These are phyloP conservation scores for Alosa sapidissima DNA, from an alignment of 2,797 vertebrate genomes.

Conservation along the genomic window DNA sequence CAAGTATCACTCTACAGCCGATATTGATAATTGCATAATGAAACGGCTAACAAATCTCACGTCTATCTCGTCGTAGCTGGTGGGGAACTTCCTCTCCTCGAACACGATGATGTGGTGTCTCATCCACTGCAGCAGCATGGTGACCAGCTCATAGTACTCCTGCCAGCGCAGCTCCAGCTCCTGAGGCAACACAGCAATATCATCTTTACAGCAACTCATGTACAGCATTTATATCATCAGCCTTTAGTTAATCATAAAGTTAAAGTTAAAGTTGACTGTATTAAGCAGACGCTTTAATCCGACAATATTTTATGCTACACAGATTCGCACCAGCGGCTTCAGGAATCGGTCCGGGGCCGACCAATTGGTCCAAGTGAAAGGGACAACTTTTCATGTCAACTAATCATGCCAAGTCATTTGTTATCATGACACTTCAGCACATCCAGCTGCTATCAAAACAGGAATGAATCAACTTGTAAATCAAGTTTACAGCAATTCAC, in stretches of 20 bases:
- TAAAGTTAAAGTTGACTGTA: too few relatives aligned
- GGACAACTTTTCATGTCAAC: too few relatives aligned
- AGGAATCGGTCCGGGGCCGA: too few relatives aligned
- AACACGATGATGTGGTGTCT: constrained; percentile 84
- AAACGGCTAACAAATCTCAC: constrained; percentile 58
- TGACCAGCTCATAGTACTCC: constrained; percentile 89
- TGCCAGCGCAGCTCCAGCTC: constrained; percentile 94
- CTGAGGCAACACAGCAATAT: constrained; percentile 59
- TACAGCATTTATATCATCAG: too few relatives aligned
- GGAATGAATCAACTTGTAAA: background rate
- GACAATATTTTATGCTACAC: too few relatives aligned
- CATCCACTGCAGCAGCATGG: constrained; percentile 89
- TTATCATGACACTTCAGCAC: background rate
- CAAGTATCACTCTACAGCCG: background rate
- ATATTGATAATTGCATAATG: background rate
- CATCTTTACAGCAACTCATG: too few relatives aligned
- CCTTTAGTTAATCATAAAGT: too few relatives aligned
- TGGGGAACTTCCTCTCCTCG: constrained; percentile 86
- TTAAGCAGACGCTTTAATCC: too few relatives aligned
- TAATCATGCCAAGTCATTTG: background rate
- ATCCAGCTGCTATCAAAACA: background rate
- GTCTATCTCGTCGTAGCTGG: constrained; percentile 92
- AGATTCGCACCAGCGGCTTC: too few relatives aligned
- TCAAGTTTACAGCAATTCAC: background rate
- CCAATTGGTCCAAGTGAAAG: too few relatives aligned